Evolutionary conservation across 2,888 invertebrate genomes (phyloP), one percentile per base, ranked within the genome.

Genomic region (Pycnomerus fuliginosus): DNA sequence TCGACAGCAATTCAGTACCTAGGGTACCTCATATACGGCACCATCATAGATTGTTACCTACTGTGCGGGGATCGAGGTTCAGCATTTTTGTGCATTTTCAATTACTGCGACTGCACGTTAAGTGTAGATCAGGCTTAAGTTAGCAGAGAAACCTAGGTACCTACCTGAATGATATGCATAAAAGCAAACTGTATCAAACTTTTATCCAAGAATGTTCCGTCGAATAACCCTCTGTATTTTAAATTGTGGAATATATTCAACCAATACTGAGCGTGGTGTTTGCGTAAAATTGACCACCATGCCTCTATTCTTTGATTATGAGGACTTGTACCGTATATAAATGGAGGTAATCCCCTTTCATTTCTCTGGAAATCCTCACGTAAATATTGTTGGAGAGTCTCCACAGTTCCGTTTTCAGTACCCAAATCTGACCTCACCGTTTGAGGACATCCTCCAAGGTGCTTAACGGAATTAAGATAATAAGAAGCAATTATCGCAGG

Each of bases 341-440:
- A 25, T 25, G 25, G 5, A 10, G 25, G 11, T 3, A 3, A 7
- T 15, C 2, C 29, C 14, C 8, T n/a, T 16, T 20, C 20, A 12
- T 25, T 25, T 25, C 25, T 10, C 4, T 20, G 5, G 8, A 25
- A 25, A 25, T 10, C 5, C 3, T 8, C 20, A 20, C 5, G 8
- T 8, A 20, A 8, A 11, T 27, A 28, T 20, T 14, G 43, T 44
- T 52, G 52, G 1, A 52, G 36, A 23, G 29, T 31, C 36, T 43
- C 42, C 7, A 46, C 40, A 34, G n/a, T 15, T 16, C 29, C 36
- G 16, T 53, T 55, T 43, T 52, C 52, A 7, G 52, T 55, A 20
- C 55, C 52, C 43, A 50, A 41, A 32, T 55, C 48, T 24, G 29
- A 12, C 12, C 52, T 37, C n/a, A 52, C 15, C 12, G 41, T 43